A percentile compares a stretch with the other conserved stretches of the same genome.
phyloP scores from a whole-genome alignment of 2,888 invertebrate species.

The Ophion ventricosus region DNA sequence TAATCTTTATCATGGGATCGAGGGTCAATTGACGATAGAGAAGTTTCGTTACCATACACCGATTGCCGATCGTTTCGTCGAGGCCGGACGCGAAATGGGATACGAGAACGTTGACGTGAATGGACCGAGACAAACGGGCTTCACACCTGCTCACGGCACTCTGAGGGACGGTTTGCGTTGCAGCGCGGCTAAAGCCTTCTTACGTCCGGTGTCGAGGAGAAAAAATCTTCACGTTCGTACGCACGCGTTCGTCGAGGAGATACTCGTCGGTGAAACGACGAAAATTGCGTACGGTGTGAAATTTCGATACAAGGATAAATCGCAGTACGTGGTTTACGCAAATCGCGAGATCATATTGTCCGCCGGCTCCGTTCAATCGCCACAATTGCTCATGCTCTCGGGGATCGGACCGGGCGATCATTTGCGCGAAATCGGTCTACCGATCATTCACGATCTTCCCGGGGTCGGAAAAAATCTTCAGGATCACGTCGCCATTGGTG shows the following conservation, averaged over 20 bases:
- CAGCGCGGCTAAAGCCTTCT: constrained; percentile 92
- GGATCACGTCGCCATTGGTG: constrained; percentile 93
- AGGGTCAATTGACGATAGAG: constrained; percentile 90
- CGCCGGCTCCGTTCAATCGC: constrained; percentile 93
- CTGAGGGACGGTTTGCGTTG: constrained; percentile 91
- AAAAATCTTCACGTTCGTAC: constrained; percentile 90
- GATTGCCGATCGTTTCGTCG: constrained; percentile 88
- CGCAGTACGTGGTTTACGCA: constrained; percentile 85
- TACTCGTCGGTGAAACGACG: constrained; percentile 86
- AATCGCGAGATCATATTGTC: constrained; percentile 92
- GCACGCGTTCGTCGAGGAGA: constrained; percentile 88
- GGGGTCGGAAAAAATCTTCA: constrained; percentile 93
- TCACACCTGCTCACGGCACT: constrained; percentile 91
- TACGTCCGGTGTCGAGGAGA: constrained; percentile 88
- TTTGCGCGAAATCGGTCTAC: constrained; percentile 86
- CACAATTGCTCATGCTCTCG: constrained; percentile 94
- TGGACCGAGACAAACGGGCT: constrained; percentile 91
- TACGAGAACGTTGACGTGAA: constrained; percentile 90
- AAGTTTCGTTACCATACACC: constrained; percentile 87
- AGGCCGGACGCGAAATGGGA: constrained; percentile 89
- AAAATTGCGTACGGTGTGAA: constrained; percentile 88
- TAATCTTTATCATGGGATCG: constrained; percentile 88
- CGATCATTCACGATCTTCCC: constrained; percentile 86
- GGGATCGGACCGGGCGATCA: constrained; percentile 90
- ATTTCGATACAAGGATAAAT: constrained; percentile 85